These are phyloP conservation scores for Andrena fulva DNA, from an alignment of 2,888 invertebrate genomes.

Conservation along the genomic window DNA sequence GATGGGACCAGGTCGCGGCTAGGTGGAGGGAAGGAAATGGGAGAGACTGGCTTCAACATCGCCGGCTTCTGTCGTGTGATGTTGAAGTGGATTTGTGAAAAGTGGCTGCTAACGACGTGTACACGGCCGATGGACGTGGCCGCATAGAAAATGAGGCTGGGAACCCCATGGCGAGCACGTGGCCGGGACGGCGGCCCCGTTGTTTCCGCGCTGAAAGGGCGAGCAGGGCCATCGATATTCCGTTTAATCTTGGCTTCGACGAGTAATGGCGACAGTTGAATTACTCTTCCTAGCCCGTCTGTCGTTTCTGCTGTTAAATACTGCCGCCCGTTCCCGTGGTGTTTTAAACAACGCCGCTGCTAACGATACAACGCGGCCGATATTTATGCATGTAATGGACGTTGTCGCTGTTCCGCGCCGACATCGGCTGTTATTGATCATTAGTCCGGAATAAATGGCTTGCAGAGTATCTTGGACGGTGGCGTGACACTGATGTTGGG, in stretches of 20 bases:
- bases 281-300: conserved; percentile 19
- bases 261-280: conserved; percentile 28
- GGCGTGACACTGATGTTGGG: not conserved
- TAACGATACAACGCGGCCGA: conserved; percentile 3
- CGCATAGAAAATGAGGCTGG: conserved; percentile 49
- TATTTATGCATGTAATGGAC: conserved; percentile 3
- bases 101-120: conserved; percentile 77
- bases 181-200: conserved; percentile 18
- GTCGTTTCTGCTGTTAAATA: conserved; percentile 17
- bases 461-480: not conserved
- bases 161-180: conserved; percentile 26
- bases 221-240: conserved; percentile 12
- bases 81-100: conserved; percentile 67
- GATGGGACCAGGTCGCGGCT: not conserved
- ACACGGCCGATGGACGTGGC: conserved; percentile 63
- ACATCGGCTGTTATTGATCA: not conserved
- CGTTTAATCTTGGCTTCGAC: conserved; percentile 29
- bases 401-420: not conserved
- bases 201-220: conserved; percentile 23
- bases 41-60: conserved; percentile 27
- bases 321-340: conserved; percentile 7
- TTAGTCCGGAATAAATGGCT: not conserved
- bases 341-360: conserved; percentile 21
- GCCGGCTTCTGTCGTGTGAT: conserved; percentile 48
- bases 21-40: conserved; percentile 37